phyloP scores from a whole-genome alignment of 2,113 vertebrate genomes.

The Chionodraco myersi region DNA sequence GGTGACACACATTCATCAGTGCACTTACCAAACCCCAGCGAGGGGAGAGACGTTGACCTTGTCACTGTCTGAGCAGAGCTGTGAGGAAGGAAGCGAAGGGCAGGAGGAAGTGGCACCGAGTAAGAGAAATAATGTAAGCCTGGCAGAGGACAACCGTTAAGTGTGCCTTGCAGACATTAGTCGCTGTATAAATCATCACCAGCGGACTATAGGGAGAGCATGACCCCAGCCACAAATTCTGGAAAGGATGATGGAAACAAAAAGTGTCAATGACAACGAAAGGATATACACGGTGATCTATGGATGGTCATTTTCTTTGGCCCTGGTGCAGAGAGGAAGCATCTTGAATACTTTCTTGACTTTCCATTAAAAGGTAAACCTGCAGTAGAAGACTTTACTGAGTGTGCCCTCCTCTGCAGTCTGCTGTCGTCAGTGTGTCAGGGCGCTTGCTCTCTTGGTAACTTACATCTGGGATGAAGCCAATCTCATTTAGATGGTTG shows the following conservation, averaged over 20 bases:
- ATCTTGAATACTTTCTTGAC: constrained; percentile 26
- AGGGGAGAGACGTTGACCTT: constrained; percentile 68
- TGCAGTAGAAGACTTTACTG: not conserved
- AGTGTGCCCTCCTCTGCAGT: not conserved
- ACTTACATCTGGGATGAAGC: constrained; percentile 99
- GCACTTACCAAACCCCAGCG: constrained; percentile 55
- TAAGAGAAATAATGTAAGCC: constrained; percentile 60
- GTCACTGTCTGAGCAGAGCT: constrained; percentile 54
- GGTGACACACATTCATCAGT: constrained; percentile 71
- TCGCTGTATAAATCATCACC: constrained; percentile 69
- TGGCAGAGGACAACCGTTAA: constrained; percentile 66
- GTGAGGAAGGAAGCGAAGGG: constrained; percentile 41
- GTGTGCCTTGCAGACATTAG: constrained; percentile 67
- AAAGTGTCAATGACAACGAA: constrained; percentile 55
- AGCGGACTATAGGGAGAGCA: constrained; percentile 56
- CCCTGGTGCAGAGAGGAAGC: constrained; percentile 19
- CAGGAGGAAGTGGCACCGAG: constrained; percentile 48
- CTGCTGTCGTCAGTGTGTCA: constrained; percentile 9
- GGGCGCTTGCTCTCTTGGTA: constrained; percentile 18
- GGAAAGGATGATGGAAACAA: constrained; percentile 39
- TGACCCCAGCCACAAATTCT: constrained; percentile 64
- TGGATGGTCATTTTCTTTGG: constrained; percentile 37
- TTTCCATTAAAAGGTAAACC: constrained; percentile 42
- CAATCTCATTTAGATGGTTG: constrained; percentile 98
- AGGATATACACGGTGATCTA: constrained; percentile 40